A percentile compares a stretch with the other conserved stretches of the same genome.
phyloP scores from a whole-genome alignment of 2,888 invertebrate genomes.

The Andrena bicolor region DNA sequence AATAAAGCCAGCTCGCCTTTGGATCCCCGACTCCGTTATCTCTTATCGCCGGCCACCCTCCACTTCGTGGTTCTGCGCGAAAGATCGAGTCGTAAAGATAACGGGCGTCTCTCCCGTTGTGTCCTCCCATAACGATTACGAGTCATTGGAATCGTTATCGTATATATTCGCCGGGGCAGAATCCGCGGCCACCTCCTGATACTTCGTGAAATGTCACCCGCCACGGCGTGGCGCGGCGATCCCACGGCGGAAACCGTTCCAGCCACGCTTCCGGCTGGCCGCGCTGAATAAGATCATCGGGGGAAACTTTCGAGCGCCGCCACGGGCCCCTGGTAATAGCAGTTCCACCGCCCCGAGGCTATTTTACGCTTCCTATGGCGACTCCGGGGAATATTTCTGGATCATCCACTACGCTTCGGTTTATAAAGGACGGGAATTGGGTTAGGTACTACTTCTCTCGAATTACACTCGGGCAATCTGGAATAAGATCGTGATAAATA shows the following conservation, averaged over 20 bases:
- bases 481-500: no score
- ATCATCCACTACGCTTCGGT: neutral
- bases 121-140: conserved; percentile 68
- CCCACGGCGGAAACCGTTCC: conserved; percentile 33
- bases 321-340: neutral
- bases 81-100: conserved; percentile 72
- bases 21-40: conserved; percentile 66
- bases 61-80: conserved; percentile 58
- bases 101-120: conserved; percentile 58
- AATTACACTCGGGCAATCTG: no score
- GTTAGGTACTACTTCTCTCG: neutral
- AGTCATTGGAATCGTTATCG: conserved; percentile 71
- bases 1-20: conserved; percentile 52
- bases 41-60: conserved; percentile 73
- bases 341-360: neutral
- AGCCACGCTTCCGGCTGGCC: conserved; percentile 9
- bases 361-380: neutral
- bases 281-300: neutral
- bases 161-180: conserved; percentile 41
- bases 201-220: conserved; percentile 35
- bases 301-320: neutral
- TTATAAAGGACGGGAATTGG: neutral
- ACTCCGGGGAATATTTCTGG: neutral
- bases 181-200: conserved; percentile 30
- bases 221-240: neutral